These are phyloP conservation scores for Drosophila birchii DNA, from an alignment of 2,888 invertebrate species.

Conservation along the genomic window DNA sequence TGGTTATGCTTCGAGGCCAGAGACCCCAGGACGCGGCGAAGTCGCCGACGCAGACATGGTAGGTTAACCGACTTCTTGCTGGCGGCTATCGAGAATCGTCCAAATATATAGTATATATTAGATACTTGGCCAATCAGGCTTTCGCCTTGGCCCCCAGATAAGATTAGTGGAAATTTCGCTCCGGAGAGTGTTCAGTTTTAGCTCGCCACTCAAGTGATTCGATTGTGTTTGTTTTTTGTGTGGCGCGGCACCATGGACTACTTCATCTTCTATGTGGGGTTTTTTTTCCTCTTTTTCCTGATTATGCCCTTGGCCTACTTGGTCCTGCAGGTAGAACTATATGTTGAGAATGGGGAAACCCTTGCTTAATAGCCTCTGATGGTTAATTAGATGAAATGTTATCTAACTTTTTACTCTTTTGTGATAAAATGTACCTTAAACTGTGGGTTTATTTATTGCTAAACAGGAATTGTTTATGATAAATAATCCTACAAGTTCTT, in stretches of 20 bases:
- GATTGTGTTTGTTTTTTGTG: slow-evolving; percentile 24
- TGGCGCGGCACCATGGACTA: slow-evolving; percentile 53
- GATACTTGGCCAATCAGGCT: slow-evolving; percentile 40
- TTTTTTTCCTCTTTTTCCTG: slow-evolving; percentile 59
- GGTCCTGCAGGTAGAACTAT: slow-evolving; percentile 56
- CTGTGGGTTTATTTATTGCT: background rate
- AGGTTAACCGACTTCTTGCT: slow-evolving; percentile 21
- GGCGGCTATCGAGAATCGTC: slow-evolving; percentile 1
- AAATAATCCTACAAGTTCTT: background rate
- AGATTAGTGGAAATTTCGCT: slow-evolving; percentile 33
- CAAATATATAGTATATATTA: slow-evolving; percentile 10
- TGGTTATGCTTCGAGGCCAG: slow-evolving; percentile 68
- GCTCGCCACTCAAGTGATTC: slow-evolving; percentile 43
- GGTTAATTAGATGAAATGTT: background rate
- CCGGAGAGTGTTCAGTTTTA: slow-evolving; percentile 28
- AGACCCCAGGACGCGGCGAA: slow-evolving; percentile 9
- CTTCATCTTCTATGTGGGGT: slow-evolving; percentile 46
- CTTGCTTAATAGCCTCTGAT: background rate
- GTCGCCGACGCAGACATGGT: slow-evolving; percentile 37
- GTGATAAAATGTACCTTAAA: background rate
- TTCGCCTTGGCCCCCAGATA: slow-evolving; percentile 26
- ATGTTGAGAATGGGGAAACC: no score
- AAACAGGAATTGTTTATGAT: background rate
- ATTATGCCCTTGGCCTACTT: slow-evolving; percentile 65
- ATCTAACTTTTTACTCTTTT: background rate